Base-by-base conservation (phyloP, 2,797 vertebrate genomes). In the Gallinago stenura region DNA sequence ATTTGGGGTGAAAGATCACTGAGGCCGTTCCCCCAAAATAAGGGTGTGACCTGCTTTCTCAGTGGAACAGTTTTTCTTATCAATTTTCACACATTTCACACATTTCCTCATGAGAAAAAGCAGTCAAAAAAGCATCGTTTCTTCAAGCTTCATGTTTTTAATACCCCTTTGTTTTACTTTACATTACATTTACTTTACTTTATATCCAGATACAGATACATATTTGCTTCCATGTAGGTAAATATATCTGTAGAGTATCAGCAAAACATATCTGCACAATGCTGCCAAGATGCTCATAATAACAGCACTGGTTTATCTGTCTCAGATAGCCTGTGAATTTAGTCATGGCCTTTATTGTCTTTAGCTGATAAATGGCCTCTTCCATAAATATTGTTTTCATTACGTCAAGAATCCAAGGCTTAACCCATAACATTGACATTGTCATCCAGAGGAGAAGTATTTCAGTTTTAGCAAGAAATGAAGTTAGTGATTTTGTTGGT, bases 291-390 rank as follows among this genome's bases (percentile, higher is more conserved):
- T 83, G 64, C 35, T 94, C 57, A 88, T 91, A 91, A 94, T 31
- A 84, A 35, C 54, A 79, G 41, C 58, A 64, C 26, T 70, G n/a
- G 77, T 96, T 95, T 90, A 76, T 95, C 81, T 93, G 60, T 80
- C 78, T 93, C 75, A 94, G 80, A 65, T 57, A 80, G 70, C 28
- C 84, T 56, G 31, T 86, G 83, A 93, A 93, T 94, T 95, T 77
- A 93, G 21, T 72, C 45, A 69, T 50, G 20, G 26, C 30, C 35
- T 96, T 93, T 94, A 89, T 90, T 93, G 72, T 89, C 85, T 92
- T 96, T 71, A 95, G 76, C 62, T 92, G 92, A 95, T 90, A 95
- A 94, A 94, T 87, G 39, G 25, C 31, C 18, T 93, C 48, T 90
- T 95, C 84, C 70, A 80, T 89, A 93, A 95, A 84, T 61, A 76